A percentile compares a stretch with the other conserved stretches of the same genome.
Evolutionary conservation across 2,113 vertebrate species (phyloP).

Genomic region (Ciconia boyciana): DNA sequence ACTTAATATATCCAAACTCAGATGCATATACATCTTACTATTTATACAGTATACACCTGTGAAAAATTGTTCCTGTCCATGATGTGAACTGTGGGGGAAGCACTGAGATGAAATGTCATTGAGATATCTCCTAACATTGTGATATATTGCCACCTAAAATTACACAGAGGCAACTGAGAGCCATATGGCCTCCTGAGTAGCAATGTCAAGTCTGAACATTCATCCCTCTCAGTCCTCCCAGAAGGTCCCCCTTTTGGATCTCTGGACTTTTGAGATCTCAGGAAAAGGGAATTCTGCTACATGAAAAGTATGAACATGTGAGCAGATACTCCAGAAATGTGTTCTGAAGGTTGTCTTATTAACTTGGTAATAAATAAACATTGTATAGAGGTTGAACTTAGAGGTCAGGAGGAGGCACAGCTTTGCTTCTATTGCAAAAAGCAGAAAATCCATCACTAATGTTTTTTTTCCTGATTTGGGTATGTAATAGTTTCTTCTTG

Average conservation of each 20-base stretch:
- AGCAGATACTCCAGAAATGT: background rate
- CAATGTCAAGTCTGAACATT: background rate
- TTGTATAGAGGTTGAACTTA: background rate
- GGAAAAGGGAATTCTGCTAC: background rate
- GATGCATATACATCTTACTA: background rate
- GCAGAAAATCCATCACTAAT: background rate
- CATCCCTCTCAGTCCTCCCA: background rate
- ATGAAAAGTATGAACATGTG: background rate
- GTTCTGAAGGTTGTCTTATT: background rate
- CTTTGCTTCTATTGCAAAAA: background rate
- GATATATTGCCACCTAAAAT: background rate
- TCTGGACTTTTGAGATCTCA: background rate
- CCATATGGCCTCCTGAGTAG: background rate
- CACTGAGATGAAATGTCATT: background rate
- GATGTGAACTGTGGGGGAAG: background rate
- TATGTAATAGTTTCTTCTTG: background rate
- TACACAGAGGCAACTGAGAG: background rate
- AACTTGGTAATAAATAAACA: background rate
- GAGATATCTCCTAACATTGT: background rate
- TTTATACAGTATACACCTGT: background rate
- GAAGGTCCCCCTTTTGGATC: background rate
- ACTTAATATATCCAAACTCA: fast-evolving
- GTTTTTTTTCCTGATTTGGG: background rate
- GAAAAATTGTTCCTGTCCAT: background rate
- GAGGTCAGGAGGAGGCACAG: background rate